phyloP scores from a whole-genome alignment of 2,113 vertebrate genomes.

The Phasianus colchicus region DNA sequence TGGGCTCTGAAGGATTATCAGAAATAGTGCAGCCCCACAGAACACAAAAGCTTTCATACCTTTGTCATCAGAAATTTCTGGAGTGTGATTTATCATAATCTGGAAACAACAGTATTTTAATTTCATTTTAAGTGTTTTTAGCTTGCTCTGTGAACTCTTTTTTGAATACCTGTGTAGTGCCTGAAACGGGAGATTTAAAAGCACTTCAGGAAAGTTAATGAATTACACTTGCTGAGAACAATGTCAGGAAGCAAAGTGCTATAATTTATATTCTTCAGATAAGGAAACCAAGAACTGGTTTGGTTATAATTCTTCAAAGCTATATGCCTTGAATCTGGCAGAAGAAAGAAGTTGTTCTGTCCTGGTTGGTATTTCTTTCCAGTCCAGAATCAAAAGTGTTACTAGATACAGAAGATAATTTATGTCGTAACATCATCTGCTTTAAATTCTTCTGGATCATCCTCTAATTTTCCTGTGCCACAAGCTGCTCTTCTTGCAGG shows the following conservation, averaged over 20 bases:
- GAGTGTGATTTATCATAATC: constrained; percentile 24
- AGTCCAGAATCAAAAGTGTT: not conserved
- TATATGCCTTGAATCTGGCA: not conserved
- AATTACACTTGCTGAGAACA: constrained; percentile 31
- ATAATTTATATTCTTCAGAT: constrained; percentile 29
- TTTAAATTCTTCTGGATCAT: not conserved
- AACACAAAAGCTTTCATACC: not conserved
- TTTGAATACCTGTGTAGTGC: constrained; percentile 44
- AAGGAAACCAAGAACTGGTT: not conserved
- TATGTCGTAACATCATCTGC: not conserved
- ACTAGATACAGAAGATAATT: not conserved
- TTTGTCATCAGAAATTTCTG: constrained; percentile 23
- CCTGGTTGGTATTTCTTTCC: not conserved
- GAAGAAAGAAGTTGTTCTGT: not conserved
- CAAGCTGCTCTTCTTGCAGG: not conserved
- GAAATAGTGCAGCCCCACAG: constrained; percentile 16
- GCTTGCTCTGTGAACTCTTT: constrained; percentile 24
- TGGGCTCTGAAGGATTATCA: not conserved
- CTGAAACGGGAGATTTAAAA: constrained; percentile 53
- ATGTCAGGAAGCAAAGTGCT: not conserved
- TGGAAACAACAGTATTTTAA: constrained; percentile 45
- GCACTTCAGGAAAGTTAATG: constrained; percentile 55
- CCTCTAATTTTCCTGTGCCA: not conserved
- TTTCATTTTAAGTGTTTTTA: constrained; percentile 50
- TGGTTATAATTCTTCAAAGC: constrained; percentile 11